These are phyloP conservation scores for Stenchaetothrips biformis DNA, from an alignment of 2,888 invertebrate species.

Conservation along the genomic window DNA sequence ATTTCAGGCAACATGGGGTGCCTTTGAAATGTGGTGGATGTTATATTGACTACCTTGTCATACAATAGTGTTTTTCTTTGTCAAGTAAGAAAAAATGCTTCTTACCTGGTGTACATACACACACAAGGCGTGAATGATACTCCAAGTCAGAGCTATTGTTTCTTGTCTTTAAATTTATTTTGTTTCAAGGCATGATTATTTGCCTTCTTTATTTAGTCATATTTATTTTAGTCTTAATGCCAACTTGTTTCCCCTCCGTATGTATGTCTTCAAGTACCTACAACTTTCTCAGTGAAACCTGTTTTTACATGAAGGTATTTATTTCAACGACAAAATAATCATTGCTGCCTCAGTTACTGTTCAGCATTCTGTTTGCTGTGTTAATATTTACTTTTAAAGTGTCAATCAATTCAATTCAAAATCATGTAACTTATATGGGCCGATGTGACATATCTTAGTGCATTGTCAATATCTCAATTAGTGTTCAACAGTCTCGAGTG, in stretches of 20 bases:
- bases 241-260: background rate
- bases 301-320: background rate
- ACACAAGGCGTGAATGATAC: background rate
- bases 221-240: conserved; percentile 17
- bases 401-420: no score
- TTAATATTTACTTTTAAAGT: no score
- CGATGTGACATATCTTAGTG: background rate
- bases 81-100: background rate
- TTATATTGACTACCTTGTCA: background rate
- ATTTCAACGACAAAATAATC: no score
- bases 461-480: background rate
- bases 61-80: background rate
- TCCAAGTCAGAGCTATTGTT: background rate
- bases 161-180: background rate
- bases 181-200: background rate
- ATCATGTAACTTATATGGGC: background rate
- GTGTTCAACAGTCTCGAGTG: background rate
- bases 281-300: background rate
- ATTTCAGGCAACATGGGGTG: background rate
- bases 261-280: background rate
- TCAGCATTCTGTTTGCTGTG: no score
- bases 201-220: background rate
- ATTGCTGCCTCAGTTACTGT: no score
- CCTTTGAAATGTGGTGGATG: background rate
- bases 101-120: background rate